Evolutionary conservation across 2,888 invertebrate species (phyloP).

Genomic region (Dyspetes luteomarginatus): DNA sequence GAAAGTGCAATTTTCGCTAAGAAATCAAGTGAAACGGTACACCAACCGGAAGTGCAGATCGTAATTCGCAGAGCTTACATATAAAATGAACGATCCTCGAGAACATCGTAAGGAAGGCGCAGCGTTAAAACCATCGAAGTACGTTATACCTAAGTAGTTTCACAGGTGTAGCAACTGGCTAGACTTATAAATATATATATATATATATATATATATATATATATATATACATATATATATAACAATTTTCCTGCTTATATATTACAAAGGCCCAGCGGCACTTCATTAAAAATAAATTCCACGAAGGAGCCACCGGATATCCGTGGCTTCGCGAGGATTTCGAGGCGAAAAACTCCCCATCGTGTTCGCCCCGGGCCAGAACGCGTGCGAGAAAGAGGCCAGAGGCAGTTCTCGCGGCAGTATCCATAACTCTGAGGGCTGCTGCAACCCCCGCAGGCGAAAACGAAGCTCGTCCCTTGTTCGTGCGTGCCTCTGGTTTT

Average conservation of each 20-base stretch:
- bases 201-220: slow-evolving; percentile 14
- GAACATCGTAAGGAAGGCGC: slow-evolving; percentile 34
- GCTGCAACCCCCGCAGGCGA: slow-evolving; percentile 61
- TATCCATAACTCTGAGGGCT: slow-evolving; percentile 75
- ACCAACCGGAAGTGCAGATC: slow-evolving; percentile 6
- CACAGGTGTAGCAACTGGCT: slow-evolving; percentile 26
- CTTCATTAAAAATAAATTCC: slow-evolving; percentile 86
- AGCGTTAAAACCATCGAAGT: slow-evolving; percentile 23
- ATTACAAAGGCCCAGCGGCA: slow-evolving; percentile 75
- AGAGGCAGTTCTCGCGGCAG: slow-evolving; percentile 52
- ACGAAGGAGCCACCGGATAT: slow-evolving; percentile 83
- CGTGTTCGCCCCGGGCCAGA: slow-evolving; percentile 19
- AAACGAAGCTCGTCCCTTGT: slow-evolving; percentile 29
- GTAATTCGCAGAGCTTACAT: neutral
- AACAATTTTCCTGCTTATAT: slow-evolving; percentile 15
- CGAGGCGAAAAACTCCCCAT: slow-evolving; percentile 71
- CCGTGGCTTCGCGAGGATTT: slow-evolving; percentile 83
- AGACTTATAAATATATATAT: slow-evolving; percentile 10
- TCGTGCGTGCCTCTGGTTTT: slow-evolving; percentile 28
- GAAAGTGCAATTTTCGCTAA: neutral
- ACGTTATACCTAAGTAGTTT: slow-evolving; percentile 30
- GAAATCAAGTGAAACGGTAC: slow-evolving; percentile 7
- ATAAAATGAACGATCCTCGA: slow-evolving; percentile 37
- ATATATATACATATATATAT: slow-evolving; percentile 12
- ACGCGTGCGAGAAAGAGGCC: slow-evolving; percentile 17